A percentile compares a stretch with the other conserved stretches of the same genome.
These are phyloP conservation scores for Macrophya annulata DNA, from an alignment of 2,888 invertebrate species.

Conservation along the genomic window DNA sequence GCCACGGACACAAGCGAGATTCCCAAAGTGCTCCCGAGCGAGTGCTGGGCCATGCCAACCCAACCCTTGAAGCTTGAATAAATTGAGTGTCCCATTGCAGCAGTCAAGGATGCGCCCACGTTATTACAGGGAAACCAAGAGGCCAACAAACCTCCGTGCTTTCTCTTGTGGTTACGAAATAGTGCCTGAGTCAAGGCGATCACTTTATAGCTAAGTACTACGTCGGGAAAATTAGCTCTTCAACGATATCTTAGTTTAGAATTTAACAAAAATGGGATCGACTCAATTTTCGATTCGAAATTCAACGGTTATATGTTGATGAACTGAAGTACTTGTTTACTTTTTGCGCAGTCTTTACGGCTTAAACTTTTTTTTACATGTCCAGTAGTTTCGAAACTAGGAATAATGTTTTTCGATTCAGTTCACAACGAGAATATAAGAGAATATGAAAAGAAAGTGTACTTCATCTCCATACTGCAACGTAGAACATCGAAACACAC, in stretches of 20 bases:
- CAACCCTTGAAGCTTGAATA: slow-evolving; percentile 40
- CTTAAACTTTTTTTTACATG: no score
- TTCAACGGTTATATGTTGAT: no score
- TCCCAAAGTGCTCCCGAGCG: slow-evolving; percentile 41
- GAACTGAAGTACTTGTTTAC: no score
- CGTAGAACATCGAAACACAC: background rate
- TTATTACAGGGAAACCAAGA: slow-evolving; percentile 15
- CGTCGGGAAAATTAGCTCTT: background rate
- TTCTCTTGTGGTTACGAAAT: slow-evolving; percentile 1
- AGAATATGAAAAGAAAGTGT: background rate
- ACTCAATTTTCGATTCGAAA: background rate
- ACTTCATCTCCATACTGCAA: background rate
- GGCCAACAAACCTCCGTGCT: background rate
- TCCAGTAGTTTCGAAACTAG: background rate
- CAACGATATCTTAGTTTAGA: background rate
- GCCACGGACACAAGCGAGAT: background rate
- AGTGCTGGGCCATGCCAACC: slow-evolving; percentile 23
- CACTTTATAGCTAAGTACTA: background rate
- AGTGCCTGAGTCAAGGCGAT: slow-evolving; percentile 1
- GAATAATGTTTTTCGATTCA: background rate
- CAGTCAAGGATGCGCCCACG: slow-evolving; percentile 29
- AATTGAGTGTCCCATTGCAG: slow-evolving; percentile 44
- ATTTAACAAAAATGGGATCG: background rate
- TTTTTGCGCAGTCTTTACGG: no score
- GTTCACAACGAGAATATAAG: background rate